phyloP scores from a whole-genome alignment of 2,797 vertebrate species.

The Oryzias dopingdopingensis region DNA sequence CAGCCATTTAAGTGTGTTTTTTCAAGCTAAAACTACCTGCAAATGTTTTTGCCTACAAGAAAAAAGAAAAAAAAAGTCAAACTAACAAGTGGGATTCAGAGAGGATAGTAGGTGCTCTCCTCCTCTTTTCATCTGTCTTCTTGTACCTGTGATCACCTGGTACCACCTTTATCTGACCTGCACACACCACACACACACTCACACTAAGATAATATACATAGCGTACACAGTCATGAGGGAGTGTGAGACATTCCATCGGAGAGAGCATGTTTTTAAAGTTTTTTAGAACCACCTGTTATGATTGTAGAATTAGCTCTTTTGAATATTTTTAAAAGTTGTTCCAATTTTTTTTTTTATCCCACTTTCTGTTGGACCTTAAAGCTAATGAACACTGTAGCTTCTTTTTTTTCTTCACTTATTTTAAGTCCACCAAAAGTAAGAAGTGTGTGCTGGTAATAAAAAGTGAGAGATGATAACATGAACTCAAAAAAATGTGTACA shows the following conservation, averaged over 20 bases:
- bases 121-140: slow-evolving; percentile 19
- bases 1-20: too few species aligned
- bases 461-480: background rate
- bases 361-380: too few species aligned
- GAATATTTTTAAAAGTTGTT: slow-evolving; percentile 6
- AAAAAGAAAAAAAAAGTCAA: slow-evolving; percentile 15
- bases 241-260: slow-evolving; percentile 54
- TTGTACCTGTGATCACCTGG: slow-evolving; percentile 72
- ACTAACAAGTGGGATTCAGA: slow-evolving; percentile 14
- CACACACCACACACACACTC: slow-evolving; percentile 28
- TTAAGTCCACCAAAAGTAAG: background rate
- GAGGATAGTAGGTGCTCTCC: slow-evolving; percentile 22
- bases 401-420: slow-evolving; percentile 1
- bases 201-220: slow-evolving; percentile 24
- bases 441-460: background rate
- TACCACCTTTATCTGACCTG: slow-evolving; percentile 61
- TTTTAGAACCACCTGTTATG: slow-evolving; percentile 38
- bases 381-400: background rate
- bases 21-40: too few species aligned
- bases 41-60: background rate
- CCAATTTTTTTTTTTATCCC: too few species aligned
- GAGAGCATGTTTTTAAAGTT: slow-evolving; percentile 26
- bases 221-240: slow-evolving; percentile 48
- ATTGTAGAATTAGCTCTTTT: slow-evolving; percentile 7
- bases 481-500: too few species aligned